These are phyloP conservation scores for Zoanthus solanderi DNA, from an alignment of 92 coral and sea anemone species.

Conservation along the genomic window DNA sequence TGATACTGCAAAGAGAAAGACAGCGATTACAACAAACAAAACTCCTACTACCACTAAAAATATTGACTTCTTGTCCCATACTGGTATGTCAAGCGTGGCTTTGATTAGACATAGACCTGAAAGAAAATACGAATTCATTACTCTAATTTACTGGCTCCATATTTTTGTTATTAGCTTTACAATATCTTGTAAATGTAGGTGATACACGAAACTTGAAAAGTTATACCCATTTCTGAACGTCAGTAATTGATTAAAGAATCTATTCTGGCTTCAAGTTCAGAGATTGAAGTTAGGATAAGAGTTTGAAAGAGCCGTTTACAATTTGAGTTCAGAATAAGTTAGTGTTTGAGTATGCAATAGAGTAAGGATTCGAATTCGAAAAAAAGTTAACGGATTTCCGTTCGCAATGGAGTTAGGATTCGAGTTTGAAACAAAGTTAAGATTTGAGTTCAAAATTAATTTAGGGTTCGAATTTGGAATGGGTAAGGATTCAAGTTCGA, in stretches of 20 bases:
- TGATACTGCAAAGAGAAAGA: constrained; percentile 87
- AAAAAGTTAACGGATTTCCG: background rate
- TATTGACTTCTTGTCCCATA: constrained; percentile 53
- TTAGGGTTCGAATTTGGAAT: no score
- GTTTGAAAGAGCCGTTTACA: no score
- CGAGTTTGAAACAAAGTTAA: no score
- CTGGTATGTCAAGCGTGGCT: constrained; percentile 63
- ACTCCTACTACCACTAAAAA: constrained; percentile 69
- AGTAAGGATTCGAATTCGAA: no score
- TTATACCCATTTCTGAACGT: background rate
- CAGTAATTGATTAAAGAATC: background rate
- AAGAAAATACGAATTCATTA: background rate
- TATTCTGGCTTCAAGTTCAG: no score
- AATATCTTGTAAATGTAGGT: background rate
- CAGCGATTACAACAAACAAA: constrained; percentile 79
- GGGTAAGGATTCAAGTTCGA: no score
- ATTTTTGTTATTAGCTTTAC: background rate
- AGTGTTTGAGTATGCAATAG: no score
- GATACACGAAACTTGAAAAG: background rate
- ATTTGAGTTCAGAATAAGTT: no score
- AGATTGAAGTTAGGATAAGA: no score
- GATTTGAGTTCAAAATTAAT: no score
- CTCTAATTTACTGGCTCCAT: background rate
- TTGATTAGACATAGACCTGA: constrained; percentile 83
- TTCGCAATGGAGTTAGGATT: no score